Conservation (phyloP, 2,888 invertebrate species). For the Apantesis nais region DNA sequence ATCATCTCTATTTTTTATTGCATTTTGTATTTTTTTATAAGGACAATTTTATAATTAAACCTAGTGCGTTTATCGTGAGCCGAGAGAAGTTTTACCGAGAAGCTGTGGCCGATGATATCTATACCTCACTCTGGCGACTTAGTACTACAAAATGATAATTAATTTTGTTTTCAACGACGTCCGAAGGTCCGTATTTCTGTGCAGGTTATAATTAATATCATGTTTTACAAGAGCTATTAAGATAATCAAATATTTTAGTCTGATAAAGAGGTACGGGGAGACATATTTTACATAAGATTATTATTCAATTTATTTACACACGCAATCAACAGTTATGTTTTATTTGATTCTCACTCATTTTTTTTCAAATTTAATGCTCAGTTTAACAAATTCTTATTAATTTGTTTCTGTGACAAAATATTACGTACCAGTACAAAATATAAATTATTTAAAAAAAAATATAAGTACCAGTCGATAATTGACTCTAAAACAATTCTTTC, state of each 20-base stretch:
- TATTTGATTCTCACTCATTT: too few relatives aligned
- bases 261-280: constrained; percentile 24
- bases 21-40: constrained; percentile 68
- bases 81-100: constrained; percentile 67
- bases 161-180: constrained; percentile 55
- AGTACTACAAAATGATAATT: constrained; percentile 61
- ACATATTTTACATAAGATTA: not conserved
- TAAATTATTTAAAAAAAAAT: not conserved
- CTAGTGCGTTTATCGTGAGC: constrained; percentile 68
- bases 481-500: not conserved
- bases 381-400: not conserved
- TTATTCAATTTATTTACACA: not conserved
- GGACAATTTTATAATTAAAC: constrained; percentile 82
- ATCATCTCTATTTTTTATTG: constrained; percentile 63
- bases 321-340: not conserved
- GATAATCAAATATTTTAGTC: constrained; percentile 35
- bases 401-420: not conserved
- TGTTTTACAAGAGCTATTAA: constrained; percentile 34
- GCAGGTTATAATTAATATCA: constrained; percentile 44
- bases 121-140: constrained; percentile 58
- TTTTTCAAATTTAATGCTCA: not conserved
- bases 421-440: not conserved
- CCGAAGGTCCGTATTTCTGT: constrained; percentile 35
- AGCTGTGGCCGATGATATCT: constrained; percentile 68
- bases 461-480: not conserved